Base-by-base conservation (phyloP, 2,888 invertebrate species). In the Gonocerus acuteangulatus region DNA sequence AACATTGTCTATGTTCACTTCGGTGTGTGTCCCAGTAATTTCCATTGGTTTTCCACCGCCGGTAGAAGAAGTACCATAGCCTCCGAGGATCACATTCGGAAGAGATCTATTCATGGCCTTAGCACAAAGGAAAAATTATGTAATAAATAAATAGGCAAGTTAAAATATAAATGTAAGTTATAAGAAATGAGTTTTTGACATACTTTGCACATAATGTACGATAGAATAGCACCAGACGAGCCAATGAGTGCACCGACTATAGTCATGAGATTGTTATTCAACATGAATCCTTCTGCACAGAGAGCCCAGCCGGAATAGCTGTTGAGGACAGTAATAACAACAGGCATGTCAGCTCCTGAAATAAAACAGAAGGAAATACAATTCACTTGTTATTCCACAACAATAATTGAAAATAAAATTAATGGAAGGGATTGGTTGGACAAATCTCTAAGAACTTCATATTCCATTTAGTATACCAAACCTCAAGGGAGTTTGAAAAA, bases 141-240 rank as follows among this genome's bases (percentile, higher is more conserved):
- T 27, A 27, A 27, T 27, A 6, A 27, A 4, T 27, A 4, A 9
- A 27, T 27, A 27, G 4, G 27, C 4, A 4, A 27, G 27, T 27
- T 27, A 27, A 27, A 27, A 27, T 16, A 15, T 42, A 16, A 7
- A 15, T 42, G 44, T 15, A 42, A n/a, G 36, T 34, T 42, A 15
- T 16, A 42, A 42, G 44, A n/a, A 34, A n/a, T 42, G 44, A 7
- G 15, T 42, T 9, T 9, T 9, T 11, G 36, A 34, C 36, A 34
- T 72, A 87, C 89, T 80, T 89, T 89, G 81, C 92, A 93, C 93
- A 93, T 93, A 71, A 93, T 93, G 76, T 93, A 91, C 0, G 92
- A 92, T 4, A 93, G 80, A 74, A 93, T 93, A 65, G 92, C 93
- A 70, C 93, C 93, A 62, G 90, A 90, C 62, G 89, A 89, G 51